Base-by-base conservation (phyloP, 1,140 invertebrate genomes). In the Ctenoplectra terminalis region DNA sequence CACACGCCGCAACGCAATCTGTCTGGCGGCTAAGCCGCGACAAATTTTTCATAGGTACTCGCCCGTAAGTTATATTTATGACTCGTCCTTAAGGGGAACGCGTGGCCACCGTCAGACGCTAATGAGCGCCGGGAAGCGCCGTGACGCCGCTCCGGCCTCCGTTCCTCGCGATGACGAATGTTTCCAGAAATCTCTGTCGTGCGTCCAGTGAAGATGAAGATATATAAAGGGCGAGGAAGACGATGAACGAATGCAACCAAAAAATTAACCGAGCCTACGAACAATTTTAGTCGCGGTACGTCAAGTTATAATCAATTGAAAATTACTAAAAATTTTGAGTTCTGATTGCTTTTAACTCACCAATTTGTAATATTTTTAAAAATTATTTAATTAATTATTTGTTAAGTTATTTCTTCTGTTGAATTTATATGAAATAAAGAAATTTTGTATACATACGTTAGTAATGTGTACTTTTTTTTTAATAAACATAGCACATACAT, bases 31-130 rank as follows among this genome's bases (percentile, higher is more conserved):
- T 88, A 87, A 87, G 84, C 84, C 81, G 82, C 81, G 83, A 83
- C 82, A 88, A 86, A 91, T 89, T 89, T 90, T 91, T 90, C 88
- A 90, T 91, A 89, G 76, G 74, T 88, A 88, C 87, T 84, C 89
- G 86, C 82, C 72, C 82, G 69, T 69, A 80, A 81, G 87, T 88
- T 86, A 90, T 90, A 91, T 90, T 89, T 91, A 90, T 91, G 89
- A 89, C 85, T 81, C 84, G 74, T 81, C 85, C 90, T 91, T 89
- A 87, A 83, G 82, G 82, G 63, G 48, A 83, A 83, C 85, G 85
- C 83, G 85, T 87, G 85, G 78, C 85, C 52, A 58, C 77, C 84
- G 88, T 91, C 89, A 75, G 81, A 82, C 78, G 79, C 87, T 91
- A 91, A 91, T 88, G 89, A 91, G 88, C 79, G 79, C 75, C 43